Conservation (phyloP, 1,140 invertebrate genomes). For the Neodiprion fabricii region DNA sequence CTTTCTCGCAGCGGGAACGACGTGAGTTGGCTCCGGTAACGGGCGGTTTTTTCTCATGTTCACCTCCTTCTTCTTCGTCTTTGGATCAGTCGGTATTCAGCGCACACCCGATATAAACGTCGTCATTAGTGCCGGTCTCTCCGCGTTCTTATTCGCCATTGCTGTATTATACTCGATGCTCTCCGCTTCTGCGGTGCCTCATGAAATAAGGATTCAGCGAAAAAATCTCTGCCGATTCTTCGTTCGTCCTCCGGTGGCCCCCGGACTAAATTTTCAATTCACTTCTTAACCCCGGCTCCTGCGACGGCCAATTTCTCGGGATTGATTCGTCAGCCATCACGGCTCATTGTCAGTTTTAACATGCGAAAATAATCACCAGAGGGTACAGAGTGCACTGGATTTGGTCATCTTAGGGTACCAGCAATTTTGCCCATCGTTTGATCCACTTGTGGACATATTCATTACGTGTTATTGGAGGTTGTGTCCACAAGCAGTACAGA, state of each 20-base stretch:
- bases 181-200: not conserved
- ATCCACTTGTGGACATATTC: too few relatives aligned
- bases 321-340: too few relatives aligned
- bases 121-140: not conserved
- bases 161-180: too few relatives aligned
- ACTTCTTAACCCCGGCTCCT: too few relatives aligned
- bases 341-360: too few relatives aligned
- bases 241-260: not conserved
- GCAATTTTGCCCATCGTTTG: too few relatives aligned
- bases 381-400: too few relatives aligned
- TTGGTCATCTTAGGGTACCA: too few relatives aligned
- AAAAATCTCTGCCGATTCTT: not conserved
- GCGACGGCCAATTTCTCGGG: too few relatives aligned
- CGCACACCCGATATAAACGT: slow-evolving; percentile 3
- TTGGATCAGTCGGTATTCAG: not conserved
- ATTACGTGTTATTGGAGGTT: too few relatives aligned
- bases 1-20: slow-evolving; percentile 1
- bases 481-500: too few relatives aligned
- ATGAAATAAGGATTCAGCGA: not conserved
- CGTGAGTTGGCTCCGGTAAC: slow-evolving; percentile 4
- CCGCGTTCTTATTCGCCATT: not conserved
- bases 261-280: not conserved
- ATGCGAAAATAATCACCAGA: too few relatives aligned
- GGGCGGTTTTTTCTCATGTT: not conserved
- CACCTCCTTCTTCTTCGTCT: not conserved